Evolutionary conservation across 2,888 invertebrate species (phyloP).

Genomic region (Drosophila nigricruria): DNA sequence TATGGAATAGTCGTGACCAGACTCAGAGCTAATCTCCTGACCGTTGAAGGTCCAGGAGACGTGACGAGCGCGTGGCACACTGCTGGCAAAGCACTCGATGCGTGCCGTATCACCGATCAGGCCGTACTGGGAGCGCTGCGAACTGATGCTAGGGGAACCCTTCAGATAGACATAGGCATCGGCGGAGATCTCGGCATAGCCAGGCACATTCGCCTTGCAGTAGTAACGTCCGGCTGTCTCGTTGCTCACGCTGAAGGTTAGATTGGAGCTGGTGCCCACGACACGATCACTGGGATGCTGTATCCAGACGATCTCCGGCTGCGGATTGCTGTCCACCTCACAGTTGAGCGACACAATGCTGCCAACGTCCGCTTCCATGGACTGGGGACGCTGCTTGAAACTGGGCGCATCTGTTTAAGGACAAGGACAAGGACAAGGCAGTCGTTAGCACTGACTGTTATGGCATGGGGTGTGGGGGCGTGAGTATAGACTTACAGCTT

Average conservation of each 20-base stretch:
- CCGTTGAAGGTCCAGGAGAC: slow-evolving; percentile 96
- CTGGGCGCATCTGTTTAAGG: slow-evolving; percentile 90
- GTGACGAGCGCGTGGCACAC: slow-evolving; percentile 94
- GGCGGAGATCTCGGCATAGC: slow-evolving; percentile 93
- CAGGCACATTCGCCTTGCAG: slow-evolving; percentile 94
- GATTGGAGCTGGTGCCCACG: slow-evolving; percentile 91
- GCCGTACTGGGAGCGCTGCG: slow-evolving; percentile 93
- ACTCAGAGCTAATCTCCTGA: slow-evolving; percentile 90
- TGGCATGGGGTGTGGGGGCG: not conserved
- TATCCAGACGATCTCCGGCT: slow-evolving; percentile 95
- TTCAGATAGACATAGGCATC: slow-evolving; percentile 93
- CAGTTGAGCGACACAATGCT: slow-evolving; percentile 92
- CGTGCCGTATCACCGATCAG: slow-evolving; percentile 92
- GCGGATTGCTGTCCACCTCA: slow-evolving; percentile 96
- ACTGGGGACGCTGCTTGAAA: slow-evolving; percentile 91
- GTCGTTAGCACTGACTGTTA: not conserved
- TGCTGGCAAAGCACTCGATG: slow-evolving; percentile 95
- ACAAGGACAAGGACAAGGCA: not conserved
- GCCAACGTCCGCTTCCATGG: slow-evolving; percentile 93
- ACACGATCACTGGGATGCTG: slow-evolving; percentile 92
- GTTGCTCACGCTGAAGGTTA: slow-evolving; percentile 91
- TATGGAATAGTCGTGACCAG: slow-evolving; percentile 91
- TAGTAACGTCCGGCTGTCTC: slow-evolving; percentile 94
- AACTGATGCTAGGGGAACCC: slow-evolving; percentile 92
- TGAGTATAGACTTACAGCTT: slow-evolving; percentile 90